Conservation (phyloP, 2,797 vertebrate genomes). For the Serranus cabrilla region DNA sequence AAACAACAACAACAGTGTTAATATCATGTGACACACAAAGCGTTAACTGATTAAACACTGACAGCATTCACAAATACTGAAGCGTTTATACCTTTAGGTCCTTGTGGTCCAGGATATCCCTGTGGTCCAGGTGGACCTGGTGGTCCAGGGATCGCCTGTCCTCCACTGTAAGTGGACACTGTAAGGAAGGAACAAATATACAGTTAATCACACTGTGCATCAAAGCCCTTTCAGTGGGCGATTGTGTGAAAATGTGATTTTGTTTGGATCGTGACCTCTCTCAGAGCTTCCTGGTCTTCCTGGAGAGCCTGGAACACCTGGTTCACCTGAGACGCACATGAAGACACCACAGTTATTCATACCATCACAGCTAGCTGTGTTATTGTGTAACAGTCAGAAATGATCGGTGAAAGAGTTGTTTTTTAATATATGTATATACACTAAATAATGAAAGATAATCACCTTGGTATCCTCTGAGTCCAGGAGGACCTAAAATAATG, state of each 20-base stretch:
- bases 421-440: not conserved
- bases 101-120: conserved; percentile 85
- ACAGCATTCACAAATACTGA: not conserved
- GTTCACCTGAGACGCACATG: conserved; percentile 84
- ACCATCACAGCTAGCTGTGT: not conserved
- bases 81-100: conserved; percentile 83
- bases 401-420: not conserved
- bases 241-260: not conserved
- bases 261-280: conserved; percentile 67
- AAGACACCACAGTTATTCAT: conserved; percentile 23
- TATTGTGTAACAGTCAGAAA: not conserved
- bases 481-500: conserved; percentile 78
- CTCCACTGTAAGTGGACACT: conserved; percentile 68
- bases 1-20: conserved; percentile 36
- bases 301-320: conserved; percentile 80
- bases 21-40: not conserved
- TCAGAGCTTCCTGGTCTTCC: conserved; percentile 75
- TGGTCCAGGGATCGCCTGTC: conserved; percentile 75
- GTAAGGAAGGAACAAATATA: conserved; percentile 7
- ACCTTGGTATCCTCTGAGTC: conserved; percentile 87
- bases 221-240: not conserved
- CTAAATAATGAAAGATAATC: conserved; percentile 3
- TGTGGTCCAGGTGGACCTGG: conserved; percentile 81
- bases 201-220: not conserved
- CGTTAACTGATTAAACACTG: conserved; percentile 9